Base-by-base conservation (phyloP, 2,888 invertebrate species). In the Chalcosyrphus nemorum region DNA sequence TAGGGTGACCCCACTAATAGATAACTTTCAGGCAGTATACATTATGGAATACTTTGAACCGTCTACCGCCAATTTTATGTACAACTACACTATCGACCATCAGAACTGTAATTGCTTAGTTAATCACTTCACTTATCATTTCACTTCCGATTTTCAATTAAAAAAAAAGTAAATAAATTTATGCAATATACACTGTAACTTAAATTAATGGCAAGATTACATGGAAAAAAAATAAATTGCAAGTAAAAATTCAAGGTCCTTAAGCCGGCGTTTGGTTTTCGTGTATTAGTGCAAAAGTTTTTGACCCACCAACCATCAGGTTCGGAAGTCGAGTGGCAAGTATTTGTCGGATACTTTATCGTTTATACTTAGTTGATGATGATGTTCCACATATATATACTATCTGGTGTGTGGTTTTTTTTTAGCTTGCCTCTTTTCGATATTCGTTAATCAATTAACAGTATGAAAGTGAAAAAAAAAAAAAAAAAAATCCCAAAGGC, bases 381-480 rank as follows among this genome's bases (percentile, higher is more conserved):
- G 43, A 29, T 63, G 61, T 54, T 15, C 19, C 27, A n/a, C n/a
- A 47, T 50, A 74, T 66, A 78, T 59, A 50, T 17, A 15, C 41
- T 82, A 57, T 66, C 47, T 15, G 13, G 66, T 77, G 82, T 43
- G 82, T 52, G 66, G 72, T 82, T 81, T 80, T 56, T 57, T 57
- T 59, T 57, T 61, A 61, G 77, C 54, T 70, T 61, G 52, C 19
- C 71, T 77, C 77, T 82, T 77, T 77, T 77, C 59, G 71, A 77
- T 82, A 82, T 71, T 72, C 66, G 72, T 50, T 77, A 77, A 77
- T 82, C 82, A 77, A 81, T 81, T 81, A 71, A 81, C 76, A 50
- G 76, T 41, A 68, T 56, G 45, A 66, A 66, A 47, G 65, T 68
- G 32, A 27, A 45, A 13, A 74, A 43, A 45, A 43, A 52, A 15